Conservation (phyloP, 2,797 vertebrate species). For the Arnoldichthys spilopterus region DNA sequence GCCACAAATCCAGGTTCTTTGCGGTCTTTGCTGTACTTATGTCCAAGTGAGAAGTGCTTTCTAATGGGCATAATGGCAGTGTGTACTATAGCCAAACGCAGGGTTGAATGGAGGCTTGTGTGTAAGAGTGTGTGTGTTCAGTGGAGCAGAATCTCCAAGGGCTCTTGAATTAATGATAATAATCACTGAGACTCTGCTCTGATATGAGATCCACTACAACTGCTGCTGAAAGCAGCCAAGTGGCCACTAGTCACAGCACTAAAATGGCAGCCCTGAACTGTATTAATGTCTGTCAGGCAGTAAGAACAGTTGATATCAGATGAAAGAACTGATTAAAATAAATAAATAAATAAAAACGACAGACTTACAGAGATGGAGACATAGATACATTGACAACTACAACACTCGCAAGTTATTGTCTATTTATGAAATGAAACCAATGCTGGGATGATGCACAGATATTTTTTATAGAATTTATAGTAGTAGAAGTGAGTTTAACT, state of each 20-base stretch:
- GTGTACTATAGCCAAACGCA: background rate
- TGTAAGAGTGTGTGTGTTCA: constrained; percentile 26
- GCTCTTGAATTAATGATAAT: constrained; percentile 49
- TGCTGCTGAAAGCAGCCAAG: constrained; percentile 28
- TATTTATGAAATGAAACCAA: background rate
- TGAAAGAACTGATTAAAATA: too few species aligned
- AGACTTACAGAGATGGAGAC: too few species aligned
- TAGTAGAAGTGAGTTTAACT: background rate
- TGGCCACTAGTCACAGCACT: constrained; percentile 23
- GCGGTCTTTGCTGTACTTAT: background rate
- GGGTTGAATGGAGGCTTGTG: background rate
- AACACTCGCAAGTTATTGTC: too few species aligned
- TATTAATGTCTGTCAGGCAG: constrained; percentile 13
- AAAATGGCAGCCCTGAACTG: constrained; percentile 23
- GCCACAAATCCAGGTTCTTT: constrained; percentile 16
- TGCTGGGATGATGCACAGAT: constrained; percentile 12
- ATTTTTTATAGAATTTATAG: constrained; percentile 5
- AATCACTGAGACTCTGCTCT: constrained; percentile 38
- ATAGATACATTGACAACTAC: too few species aligned
- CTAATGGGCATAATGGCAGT: background rate
- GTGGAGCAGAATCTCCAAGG: constrained; percentile 24
- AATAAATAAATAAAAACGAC: too few species aligned
- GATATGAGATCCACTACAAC: constrained; percentile 48
- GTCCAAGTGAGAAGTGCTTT: constrained; percentile 15
- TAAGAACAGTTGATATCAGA: constrained; percentile 3